phyloP scores from a whole-genome alignment of 2,797 vertebrate genomes.

The Gymnodraco acuticeps region DNA sequence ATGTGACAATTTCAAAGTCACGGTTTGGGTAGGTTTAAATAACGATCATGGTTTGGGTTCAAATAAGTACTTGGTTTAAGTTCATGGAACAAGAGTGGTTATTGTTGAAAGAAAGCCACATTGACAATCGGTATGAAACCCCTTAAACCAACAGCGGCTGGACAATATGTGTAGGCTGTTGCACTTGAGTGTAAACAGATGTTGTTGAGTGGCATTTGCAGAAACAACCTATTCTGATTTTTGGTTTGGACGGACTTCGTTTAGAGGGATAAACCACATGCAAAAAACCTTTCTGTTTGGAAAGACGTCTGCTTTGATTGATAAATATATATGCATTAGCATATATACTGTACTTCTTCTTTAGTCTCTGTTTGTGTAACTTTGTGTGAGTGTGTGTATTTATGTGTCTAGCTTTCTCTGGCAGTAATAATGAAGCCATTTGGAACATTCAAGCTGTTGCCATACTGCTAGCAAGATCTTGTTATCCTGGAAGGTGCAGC shows the following conservation, averaged over 20 bases:
- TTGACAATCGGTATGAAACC: neutral
- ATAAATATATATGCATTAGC: neutral
- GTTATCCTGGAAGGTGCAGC: constrained; percentile 79
- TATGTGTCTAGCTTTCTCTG: constrained; percentile 61
- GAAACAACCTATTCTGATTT: neutral
- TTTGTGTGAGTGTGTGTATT: constrained; percentile 22
- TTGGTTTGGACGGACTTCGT: neutral
- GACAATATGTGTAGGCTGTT: neutral
- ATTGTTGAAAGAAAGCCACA: neutral
- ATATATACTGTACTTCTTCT: constrained; percentile 3
- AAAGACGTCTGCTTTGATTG: neutral
- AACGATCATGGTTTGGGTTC: neutral
- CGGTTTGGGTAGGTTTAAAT: neutral
- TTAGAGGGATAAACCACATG: neutral
- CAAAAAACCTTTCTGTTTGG: neutral
- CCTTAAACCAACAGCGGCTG: neutral
- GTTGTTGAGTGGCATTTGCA: neutral
- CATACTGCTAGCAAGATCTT: constrained; percentile 82
- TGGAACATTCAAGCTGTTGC: constrained; percentile 82
- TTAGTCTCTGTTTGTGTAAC: constrained; percentile 15
- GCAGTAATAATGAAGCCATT: constrained; percentile 73
- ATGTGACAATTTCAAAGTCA: too few relatives aligned
- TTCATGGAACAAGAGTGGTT: neutral
- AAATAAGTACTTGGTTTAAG: neutral
- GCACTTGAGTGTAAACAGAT: neutral